Evolutionary conservation across 1,140 invertebrate species (phyloP).

Genomic region (Sycophaga agraensis): DNA sequence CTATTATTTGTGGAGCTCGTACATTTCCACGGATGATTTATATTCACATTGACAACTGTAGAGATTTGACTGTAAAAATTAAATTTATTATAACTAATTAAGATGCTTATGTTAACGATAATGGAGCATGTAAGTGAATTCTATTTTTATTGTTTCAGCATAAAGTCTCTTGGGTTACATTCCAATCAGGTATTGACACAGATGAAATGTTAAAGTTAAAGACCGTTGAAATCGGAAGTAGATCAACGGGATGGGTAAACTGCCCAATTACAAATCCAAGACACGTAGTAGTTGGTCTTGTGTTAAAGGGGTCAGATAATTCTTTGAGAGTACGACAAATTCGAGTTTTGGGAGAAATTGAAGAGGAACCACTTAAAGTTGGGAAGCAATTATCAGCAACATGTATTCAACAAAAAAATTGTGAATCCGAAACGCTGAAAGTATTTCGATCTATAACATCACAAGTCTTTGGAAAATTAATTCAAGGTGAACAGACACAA

Average conservation of each 20-base stretch:
- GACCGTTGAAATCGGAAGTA: constrained; percentile 79
- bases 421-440: constrained; percentile 88
- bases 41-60: constrained; percentile 90
- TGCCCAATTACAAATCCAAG: constrained; percentile 69
- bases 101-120: background rate
- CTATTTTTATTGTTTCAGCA: constrained; percentile 64
- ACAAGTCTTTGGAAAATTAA: constrained; percentile 90
- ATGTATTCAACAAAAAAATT: constrained; percentile 81
- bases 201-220: constrained; percentile 81
- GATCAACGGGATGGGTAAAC: constrained; percentile 83
- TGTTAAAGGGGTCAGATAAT: constrained; percentile 89
- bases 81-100: background rate
- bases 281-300: constrained; percentile 70
- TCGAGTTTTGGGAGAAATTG: constrained; percentile 62
- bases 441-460: constrained; percentile 93
- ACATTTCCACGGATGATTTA: constrained; percentile 71
- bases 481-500: constrained; percentile 62
- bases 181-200: constrained; percentile 75
- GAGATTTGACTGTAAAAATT: constrained; percentile 78
- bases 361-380: constrained; percentile 59
- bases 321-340: constrained; percentile 87
- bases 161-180: constrained; percentile 81
- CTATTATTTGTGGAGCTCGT: constrained; percentile 60
- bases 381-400: constrained; percentile 59
- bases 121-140: constrained; percentile 3